Evolutionary conservation across 2,797 vertebrate species (phyloP).

Genomic region (Alosa sapidissima): DNA sequence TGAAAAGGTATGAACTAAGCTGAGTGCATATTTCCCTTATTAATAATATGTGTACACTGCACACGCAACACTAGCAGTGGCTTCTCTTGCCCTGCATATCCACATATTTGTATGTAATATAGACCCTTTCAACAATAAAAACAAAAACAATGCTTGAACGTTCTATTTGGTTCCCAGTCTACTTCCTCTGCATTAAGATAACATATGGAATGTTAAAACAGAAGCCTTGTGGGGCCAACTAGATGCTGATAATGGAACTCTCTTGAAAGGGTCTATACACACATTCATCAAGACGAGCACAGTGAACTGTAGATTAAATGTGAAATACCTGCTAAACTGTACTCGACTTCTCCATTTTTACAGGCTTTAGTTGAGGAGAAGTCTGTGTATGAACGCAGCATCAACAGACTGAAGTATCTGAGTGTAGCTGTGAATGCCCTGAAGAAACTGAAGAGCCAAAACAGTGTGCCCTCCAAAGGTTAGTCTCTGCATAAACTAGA

Average conservation of each 20-base stretch:
- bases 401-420: conserved; percentile 81
- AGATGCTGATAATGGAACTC: too few species aligned
- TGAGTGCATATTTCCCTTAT: background rate
- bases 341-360: background rate
- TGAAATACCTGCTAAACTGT: background rate
- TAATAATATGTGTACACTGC: background rate
- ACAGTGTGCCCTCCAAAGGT: conserved; percentile 65
- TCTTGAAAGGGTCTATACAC: too few species aligned
- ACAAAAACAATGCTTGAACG: too few species aligned
- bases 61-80: background rate
- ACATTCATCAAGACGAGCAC: background rate
- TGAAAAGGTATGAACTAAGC: conserved; percentile 73
- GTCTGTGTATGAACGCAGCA: conserved; percentile 75
- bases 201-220: too few species aligned
- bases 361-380: conserved; percentile 82
- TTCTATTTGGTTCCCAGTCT: too few species aligned
- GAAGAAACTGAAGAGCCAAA: conserved; percentile 79
- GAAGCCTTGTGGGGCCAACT: too few species aligned
- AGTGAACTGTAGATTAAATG: background rate
- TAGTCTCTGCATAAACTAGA: conserved; percentile 4
- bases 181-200: too few species aligned
- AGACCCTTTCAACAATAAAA: too few species aligned
- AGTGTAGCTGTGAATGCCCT: conserved; percentile 80
- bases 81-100: background rate
- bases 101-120: background rate